A percentile compares a stretch with the other conserved stretches of the same genome.
Conservation (phyloP, 2,113 vertebrate genomes). For the Oxyura jamaicensis region DNA sequence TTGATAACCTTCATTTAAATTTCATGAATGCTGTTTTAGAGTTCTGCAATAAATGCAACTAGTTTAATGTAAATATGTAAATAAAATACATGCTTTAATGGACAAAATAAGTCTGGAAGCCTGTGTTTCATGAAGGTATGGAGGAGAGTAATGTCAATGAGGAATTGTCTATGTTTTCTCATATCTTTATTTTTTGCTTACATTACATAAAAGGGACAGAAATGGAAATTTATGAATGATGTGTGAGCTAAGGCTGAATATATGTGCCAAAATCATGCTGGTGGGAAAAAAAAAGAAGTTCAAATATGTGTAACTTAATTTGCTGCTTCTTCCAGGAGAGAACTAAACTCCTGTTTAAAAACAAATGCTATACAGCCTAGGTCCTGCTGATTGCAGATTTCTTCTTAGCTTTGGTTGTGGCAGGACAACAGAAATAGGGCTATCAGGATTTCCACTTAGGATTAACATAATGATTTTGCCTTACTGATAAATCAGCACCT, state of each 20-base stretch:
- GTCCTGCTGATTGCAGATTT: not conserved
- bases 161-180: not conserved
- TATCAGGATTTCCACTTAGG: not conserved
- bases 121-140: not conserved
- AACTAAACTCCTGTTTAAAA: not conserved
- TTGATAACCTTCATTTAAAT: not conserved
- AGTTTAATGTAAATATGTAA: not conserved
- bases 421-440: not conserved
- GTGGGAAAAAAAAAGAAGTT: not conserved
- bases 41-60: not conserved
- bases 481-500: not conserved
- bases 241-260: not conserved
- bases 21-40: not conserved
- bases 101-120: not conserved
- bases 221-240: not conserved
- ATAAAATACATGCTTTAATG: not conserved
- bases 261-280: not conserved
- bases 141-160: not conserved
- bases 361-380: not conserved
- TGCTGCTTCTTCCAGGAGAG: not conserved
- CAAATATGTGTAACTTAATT: fast-evolving
- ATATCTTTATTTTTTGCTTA: not conserved
- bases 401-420: not conserved
- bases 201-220: not conserved
- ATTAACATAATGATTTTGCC: not conserved